These are phyloP conservation scores for Nezara viridula DNA, from an alignment of 2,888 invertebrate genomes.

Conservation along the genomic window DNA sequence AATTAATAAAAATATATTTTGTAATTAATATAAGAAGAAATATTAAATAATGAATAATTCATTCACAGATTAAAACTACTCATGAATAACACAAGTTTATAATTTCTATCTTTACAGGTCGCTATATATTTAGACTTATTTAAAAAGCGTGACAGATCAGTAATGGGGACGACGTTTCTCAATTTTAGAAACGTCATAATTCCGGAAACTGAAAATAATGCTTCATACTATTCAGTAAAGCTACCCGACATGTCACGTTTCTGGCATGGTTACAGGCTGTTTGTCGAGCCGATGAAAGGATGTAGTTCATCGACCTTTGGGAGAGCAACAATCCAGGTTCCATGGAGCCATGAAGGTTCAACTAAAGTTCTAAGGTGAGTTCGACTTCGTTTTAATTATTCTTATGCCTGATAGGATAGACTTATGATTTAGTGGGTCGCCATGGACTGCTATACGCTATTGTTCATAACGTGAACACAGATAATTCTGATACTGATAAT, in stretches of 20 bases:
- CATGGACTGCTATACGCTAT: too few relatives aligned
- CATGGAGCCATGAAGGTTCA: conserved; percentile 72
- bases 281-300: conserved; percentile 72
- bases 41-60: too few relatives aligned
- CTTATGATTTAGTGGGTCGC: too few relatives aligned
- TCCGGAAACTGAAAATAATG: conserved; percentile 73
- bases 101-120: conserved; percentile 71
- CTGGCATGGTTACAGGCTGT: conserved; percentile 73
- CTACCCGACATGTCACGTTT: conserved; percentile 74
- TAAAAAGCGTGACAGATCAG: conserved; percentile 69
- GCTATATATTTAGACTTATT: conserved; percentile 77
- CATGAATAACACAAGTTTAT: too few relatives aligned
- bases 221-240: conserved; percentile 75
- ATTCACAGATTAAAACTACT: too few relatives aligned
- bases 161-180: conserved; percentile 67
- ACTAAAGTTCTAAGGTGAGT: conserved; percentile 63
- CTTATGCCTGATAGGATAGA: not conserved
- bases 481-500: too few relatives aligned
- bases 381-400: not conserved
- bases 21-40: too few relatives aligned
- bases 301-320: conserved; percentile 73
- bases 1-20: too few relatives aligned
- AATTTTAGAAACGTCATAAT: conserved; percentile 69
- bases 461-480: too few relatives aligned
- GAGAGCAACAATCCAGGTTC: conserved; percentile 75